These are phyloP conservation scores for Eulacestoma nigropectus DNA, from an alignment of 2,113 vertebrate species.

Conservation along the genomic window DNA sequence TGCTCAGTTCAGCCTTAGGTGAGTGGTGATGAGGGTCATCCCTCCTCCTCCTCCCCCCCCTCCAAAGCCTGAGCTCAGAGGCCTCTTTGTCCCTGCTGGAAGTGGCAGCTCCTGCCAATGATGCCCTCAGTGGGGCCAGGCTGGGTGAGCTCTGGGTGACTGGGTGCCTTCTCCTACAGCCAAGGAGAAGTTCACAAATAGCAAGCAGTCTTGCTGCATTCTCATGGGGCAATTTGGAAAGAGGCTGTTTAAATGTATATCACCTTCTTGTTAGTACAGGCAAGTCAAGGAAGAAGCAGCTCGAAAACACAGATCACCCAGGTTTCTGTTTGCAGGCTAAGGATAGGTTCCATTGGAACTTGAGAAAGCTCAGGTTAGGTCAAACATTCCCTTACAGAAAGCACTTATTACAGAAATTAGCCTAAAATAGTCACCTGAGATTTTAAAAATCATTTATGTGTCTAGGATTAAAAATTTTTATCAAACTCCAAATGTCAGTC, in stretches of 20 bases:
- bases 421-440: neutral
- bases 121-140: neutral
- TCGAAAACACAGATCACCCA: neutral
- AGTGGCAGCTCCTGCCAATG: accelerated
- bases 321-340: neutral
- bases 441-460: neutral
- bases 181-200: neutral
- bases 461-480: neutral
- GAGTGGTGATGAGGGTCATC: neutral
- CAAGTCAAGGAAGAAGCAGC: neutral
- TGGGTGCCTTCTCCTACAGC: neutral
- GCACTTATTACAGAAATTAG: neutral
- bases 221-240: neutral
- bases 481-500: neutral
- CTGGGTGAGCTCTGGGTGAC: neutral
- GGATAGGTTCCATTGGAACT: neutral
- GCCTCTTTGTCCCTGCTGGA: accelerated
- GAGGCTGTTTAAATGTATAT: neutral
- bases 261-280: neutral
- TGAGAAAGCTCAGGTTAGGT: neutral
- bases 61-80: neutral
- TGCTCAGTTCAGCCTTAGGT: neutral
- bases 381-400: neutral
- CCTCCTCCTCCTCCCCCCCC: neutral
- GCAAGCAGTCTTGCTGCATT: neutral